Conservation (phyloP, 1,140 invertebrate species). For the Zaprionus nigranus region DNA sequence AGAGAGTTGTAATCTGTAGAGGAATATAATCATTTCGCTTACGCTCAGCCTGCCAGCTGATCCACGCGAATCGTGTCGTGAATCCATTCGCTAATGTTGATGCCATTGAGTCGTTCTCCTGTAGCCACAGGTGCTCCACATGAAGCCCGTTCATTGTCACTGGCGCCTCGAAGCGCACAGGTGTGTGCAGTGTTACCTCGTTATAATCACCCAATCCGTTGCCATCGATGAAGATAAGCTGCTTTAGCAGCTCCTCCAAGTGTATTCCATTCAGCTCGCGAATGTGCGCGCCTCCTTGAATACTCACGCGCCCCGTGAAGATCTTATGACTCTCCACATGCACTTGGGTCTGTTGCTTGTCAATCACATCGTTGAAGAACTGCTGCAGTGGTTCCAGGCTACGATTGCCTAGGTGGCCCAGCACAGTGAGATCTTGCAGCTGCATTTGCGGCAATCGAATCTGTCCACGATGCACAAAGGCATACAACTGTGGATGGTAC, state of each 20-base stretch:
- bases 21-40: background rate
- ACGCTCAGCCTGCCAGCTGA: slow-evolving; percentile 40
- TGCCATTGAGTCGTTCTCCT: slow-evolving; percentile 55
- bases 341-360: slow-evolving; percentile 38
- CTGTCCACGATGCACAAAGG: slow-evolving; percentile 53
- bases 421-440: slow-evolving; percentile 56
- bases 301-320: slow-evolving; percentile 68
- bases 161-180: slow-evolving; percentile 52
- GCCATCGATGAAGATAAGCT: slow-evolving; percentile 53
- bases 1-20: background rate
- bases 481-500: slow-evolving; percentile 34
- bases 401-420: slow-evolving; percentile 56
- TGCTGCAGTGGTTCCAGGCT: slow-evolving; percentile 38
- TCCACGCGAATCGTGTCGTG: slow-evolving; percentile 67
- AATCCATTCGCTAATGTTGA: slow-evolving; percentile 66
- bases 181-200: slow-evolving; percentile 37
- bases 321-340: slow-evolving; percentile 44
- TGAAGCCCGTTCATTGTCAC: slow-evolving; percentile 24
- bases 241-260: slow-evolving; percentile 40
- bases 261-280: slow-evolving; percentile 49
- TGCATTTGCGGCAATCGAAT: slow-evolving; percentile 20
- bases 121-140: slow-evolving; percentile 25
- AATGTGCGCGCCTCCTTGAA: slow-evolving; percentile 52
- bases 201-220: background rate
- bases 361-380: slow-evolving; percentile 63